Conservation (phyloP, 2,888 invertebrate species). For the Crepidodera aurea region DNA sequence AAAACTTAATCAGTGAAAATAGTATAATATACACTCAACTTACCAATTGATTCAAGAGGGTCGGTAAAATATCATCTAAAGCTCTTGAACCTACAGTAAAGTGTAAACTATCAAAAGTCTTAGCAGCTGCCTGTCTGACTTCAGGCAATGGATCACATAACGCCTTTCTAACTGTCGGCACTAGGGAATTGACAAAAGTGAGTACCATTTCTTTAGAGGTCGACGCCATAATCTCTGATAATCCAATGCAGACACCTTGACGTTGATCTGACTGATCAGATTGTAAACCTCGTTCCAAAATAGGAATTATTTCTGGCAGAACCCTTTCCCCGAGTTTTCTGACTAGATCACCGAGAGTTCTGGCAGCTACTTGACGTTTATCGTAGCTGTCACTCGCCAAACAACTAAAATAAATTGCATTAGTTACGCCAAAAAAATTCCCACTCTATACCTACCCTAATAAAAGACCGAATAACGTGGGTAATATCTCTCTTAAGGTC, state of each 20-base stretch:
- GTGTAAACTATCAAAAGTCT: conserved; percentile 96
- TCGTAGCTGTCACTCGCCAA: conserved; percentile 96
- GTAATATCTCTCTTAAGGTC: conserved; percentile 94
- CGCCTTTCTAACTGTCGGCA: conserved; percentile 94
- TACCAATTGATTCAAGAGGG: conserved; percentile 82
- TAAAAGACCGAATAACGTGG: conserved; percentile 89
- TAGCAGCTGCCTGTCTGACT: conserved; percentile 93
- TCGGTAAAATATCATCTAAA: conserved; percentile 94
- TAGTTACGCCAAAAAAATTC: background rate
- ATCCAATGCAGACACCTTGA: conserved; percentile 97
- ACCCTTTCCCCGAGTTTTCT: conserved; percentile 97
- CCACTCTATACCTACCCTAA: conserved; percentile 63
- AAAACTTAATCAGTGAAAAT: too few species aligned
- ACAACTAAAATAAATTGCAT: conserved; percentile 62
- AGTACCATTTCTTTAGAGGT: conserved; percentile 95
- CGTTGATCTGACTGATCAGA: conserved; percentile 93
- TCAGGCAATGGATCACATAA: conserved; percentile 93
- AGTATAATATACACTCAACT: conserved; percentile 42
- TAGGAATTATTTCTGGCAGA: conserved; percentile 97
- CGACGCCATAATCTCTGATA: conserved; percentile 97
- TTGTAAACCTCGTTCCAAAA: conserved; percentile 90
- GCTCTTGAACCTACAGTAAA: conserved; percentile 92
- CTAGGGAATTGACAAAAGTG: conserved; percentile 85
- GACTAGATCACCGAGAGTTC: conserved; percentile 96
- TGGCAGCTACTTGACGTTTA: conserved; percentile 90